Evolutionary conservation across 2,888 invertebrate genomes (phyloP), one percentile per base, ranked within the genome.

Genomic region (Aquatica leii): DNA sequence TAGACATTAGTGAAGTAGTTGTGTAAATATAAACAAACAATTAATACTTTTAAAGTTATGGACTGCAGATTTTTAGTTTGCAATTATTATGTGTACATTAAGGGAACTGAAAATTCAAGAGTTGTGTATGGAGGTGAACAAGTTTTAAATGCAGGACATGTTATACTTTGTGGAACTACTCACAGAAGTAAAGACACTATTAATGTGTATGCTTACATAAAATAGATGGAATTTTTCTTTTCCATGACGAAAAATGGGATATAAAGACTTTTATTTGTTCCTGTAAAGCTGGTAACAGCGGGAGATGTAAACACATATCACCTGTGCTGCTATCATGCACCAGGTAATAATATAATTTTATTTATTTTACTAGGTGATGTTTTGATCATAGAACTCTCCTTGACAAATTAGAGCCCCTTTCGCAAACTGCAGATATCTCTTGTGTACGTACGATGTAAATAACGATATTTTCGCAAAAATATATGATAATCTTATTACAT

Each of bases 71-170:
- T 31, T 9, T 31, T 9, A 6, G 9, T 31, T 31, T 31, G 9
- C 9, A 9, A 31, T 31, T 31, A 31, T 31, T 31, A 6, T 31
- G 5, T 31, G 34, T 31, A 31, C 9, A 9, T 49, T 8, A 20
- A n/a, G n/a, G n/a, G n/a, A n/a, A n/a, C n/a, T n/a, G n/a, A n/a
- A n/a, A n/a, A n/a, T n/a, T n/a, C n/a, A 20, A 12, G 34, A 37
- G 12, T 14, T 5, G 53, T 35, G 5, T 11, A 31, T 31, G 53
- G 37, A 53, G 35, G 53, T 11, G 37, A 53, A 53, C 24, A 53
- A n/a, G 35, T 53, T 17, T 5, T 53, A 12, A 34, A 35, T 53
- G 35, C 53, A n/a, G 53, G 35, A 14, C 53, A 53, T 35, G n/a
- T 53, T 9, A 53, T 53, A 12, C 20, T 53, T 11, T 24, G 35